These are phyloP conservation scores for Camptogramma bilineatum DNA, from an alignment of 2,888 invertebrate genomes.

Conservation along the genomic window DNA sequence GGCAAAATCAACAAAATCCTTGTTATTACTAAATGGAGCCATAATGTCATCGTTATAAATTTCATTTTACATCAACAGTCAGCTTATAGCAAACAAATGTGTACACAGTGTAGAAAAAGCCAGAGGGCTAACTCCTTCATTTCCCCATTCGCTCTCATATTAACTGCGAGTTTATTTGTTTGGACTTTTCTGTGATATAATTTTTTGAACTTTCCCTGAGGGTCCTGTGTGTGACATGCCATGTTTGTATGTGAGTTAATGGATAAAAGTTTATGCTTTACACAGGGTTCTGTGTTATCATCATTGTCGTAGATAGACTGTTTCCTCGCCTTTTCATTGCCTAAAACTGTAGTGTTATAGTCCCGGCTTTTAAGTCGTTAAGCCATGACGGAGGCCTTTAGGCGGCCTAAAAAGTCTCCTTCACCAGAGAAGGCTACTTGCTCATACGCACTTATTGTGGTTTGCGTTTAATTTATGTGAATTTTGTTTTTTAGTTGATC, in stretches of 20 bases:
- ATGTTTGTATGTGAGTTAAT: slow-evolving; percentile 20
- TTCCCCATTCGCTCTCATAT: slow-evolving; percentile 35
- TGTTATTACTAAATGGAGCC: not conserved
- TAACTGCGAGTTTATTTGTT: slow-evolving; percentile 40
- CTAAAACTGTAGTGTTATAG: too few species aligned
- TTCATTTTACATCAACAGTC: not conserved
- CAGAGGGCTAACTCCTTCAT: slow-evolving; percentile 26
- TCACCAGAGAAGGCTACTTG: too few species aligned
- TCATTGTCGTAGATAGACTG: not conserved
- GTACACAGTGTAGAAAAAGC: slow-evolving; percentile 8
- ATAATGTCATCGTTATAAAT: not conserved
- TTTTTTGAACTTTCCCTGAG: slow-evolving; percentile 36
- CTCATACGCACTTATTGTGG: too few species aligned
- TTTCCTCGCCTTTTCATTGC: too few species aligned
- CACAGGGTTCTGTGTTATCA: not conserved
- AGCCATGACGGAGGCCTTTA: too few species aligned
- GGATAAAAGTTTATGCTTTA: slow-evolving; percentile 1
- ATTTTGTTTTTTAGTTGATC: too few species aligned
- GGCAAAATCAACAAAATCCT: not conserved
- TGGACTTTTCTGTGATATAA: slow-evolving; percentile 40
- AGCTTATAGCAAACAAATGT: not conserved
- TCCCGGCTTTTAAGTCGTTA: too few species aligned
- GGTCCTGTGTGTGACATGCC: slow-evolving; percentile 28
- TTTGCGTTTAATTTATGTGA: too few species aligned
- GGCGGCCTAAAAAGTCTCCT: too few species aligned